Evolutionary conservation across 2,113 vertebrate genomes (phyloP).

Genomic region (Felis catus): DNA sequence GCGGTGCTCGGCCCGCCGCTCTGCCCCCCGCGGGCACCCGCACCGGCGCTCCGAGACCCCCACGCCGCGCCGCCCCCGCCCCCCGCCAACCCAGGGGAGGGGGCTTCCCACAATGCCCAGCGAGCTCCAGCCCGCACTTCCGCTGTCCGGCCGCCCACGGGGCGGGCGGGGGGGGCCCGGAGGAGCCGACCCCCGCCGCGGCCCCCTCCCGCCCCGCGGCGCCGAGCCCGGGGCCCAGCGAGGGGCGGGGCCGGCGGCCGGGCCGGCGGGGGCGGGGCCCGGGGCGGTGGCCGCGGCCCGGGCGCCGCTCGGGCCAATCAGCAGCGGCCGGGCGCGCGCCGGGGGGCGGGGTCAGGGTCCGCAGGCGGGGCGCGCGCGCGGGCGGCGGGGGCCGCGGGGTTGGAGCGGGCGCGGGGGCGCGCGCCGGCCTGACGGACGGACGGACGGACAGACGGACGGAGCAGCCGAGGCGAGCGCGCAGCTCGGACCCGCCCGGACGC

Average conservation of each 20-base stretch:
- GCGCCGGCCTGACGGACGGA: conserved; percentile 72
- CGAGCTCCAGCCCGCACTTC: conserved; percentile 80
- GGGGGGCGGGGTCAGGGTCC: conserved; percentile 74
- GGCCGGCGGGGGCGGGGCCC: conserved; percentile 59
- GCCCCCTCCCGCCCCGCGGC: conserved; percentile 12
- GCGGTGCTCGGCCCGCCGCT: not conserved
- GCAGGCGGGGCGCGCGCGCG: conserved; percentile 72
- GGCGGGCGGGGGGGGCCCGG: not conserved
- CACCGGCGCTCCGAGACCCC: not conserved
- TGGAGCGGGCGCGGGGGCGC: conserved; percentile 71
- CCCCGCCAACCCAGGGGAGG: conserved; percentile 27
- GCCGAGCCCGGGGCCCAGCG: not conserved
- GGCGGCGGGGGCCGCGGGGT: conserved; percentile 67
- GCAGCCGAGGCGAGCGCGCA: conserved; percentile 35
- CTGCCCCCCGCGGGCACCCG: not conserved
- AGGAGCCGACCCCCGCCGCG: conserved; percentile 32
- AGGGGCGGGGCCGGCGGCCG: conserved; percentile 56
- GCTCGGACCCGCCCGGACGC: conserved; percentile 39
- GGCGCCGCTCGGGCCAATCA: conserved; percentile 64
- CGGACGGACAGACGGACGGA: conserved; percentile 59
- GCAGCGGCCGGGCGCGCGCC: conserved; percentile 63
- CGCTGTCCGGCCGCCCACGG: conserved; percentile 81
- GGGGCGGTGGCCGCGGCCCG: conserved; percentile 62
- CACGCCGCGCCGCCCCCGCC: conserved; percentile 43
- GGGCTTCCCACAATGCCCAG: conserved; percentile 80